These are phyloP conservation scores for Oreonectes daqikongensis DNA, from an alignment of 2,797 vertebrate genomes.

Conservation along the genomic window DNA sequence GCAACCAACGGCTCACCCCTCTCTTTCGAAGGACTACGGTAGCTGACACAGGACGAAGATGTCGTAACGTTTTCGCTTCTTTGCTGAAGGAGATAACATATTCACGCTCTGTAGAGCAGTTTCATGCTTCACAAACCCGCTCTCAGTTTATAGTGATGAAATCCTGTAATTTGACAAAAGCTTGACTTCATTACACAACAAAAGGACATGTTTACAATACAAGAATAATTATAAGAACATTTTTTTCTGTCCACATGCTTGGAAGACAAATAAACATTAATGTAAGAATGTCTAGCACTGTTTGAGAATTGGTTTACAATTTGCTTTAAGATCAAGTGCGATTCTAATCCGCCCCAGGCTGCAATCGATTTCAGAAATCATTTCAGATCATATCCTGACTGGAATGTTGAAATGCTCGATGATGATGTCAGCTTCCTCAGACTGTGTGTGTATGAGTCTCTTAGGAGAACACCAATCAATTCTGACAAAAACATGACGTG, in stretches of 20 bases:
- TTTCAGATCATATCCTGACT: background rate
- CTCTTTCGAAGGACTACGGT: too few species aligned
- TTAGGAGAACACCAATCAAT: background rate
- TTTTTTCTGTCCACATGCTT: constrained; percentile 1
- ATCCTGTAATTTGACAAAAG: constrained; percentile 47
- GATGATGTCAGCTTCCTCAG: constrained; percentile 15
- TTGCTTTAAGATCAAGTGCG: constrained; percentile 9
- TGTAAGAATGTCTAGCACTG: constrained; percentile 8
- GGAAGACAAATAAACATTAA: constrained; percentile 12
- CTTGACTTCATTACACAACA: background rate
- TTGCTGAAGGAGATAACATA: too few species aligned
- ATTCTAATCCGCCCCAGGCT: constrained; percentile 19
- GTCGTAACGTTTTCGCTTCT: too few species aligned
- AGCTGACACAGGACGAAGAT: too few species aligned
- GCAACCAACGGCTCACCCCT: too few species aligned
- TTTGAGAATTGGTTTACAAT: background rate
- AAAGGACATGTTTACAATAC: too few species aligned
- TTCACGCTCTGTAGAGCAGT: too few species aligned
- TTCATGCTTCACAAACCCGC: background rate
- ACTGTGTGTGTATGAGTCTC: background rate
- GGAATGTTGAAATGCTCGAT: constrained; percentile 16
- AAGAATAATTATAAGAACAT: background rate
- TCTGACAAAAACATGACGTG: background rate
- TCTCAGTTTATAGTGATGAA: constrained; percentile 23
- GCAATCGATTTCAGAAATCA: constrained; percentile 16